phyloP scores from a whole-genome alignment of 2,113 vertebrate species.

The Acrocephalus kingi region DNA sequence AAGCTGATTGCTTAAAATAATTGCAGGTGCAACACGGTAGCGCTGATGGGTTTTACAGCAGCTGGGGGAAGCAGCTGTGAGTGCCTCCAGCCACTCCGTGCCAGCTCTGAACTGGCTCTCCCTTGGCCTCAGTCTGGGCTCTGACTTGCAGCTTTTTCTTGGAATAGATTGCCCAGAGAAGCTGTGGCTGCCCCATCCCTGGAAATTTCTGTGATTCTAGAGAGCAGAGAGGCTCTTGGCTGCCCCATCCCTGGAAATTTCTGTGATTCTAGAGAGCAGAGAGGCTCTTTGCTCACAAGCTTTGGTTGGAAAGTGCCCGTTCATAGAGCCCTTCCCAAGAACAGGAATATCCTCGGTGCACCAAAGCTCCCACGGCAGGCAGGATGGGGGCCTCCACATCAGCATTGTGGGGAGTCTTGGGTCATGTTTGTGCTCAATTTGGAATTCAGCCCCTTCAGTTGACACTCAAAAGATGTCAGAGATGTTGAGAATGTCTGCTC shows the following conservation, averaged over 20 bases:
- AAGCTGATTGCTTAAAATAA: not conserved
- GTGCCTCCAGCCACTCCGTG: not conserved
- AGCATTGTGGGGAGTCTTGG: accelerated
- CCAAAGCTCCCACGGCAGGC: not conserved
- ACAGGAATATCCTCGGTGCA: accelerated
- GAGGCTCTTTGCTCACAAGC: not conserved
- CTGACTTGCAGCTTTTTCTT: not conserved
- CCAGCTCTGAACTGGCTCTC: not conserved
- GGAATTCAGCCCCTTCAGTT: not conserved
- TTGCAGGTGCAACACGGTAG: not conserved
- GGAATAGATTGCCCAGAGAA: not conserved
- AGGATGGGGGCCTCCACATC: accelerated
- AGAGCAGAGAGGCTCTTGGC: no score
- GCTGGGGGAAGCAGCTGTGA: not conserved
- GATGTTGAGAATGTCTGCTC: not conserved
- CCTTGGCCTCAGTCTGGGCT: not conserved
- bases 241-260: not conserved
- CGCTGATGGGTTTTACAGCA: not conserved
- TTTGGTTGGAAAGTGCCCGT: not conserved
- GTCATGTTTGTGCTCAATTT: accelerated
- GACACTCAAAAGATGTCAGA: not conserved
- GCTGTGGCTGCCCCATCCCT: not conserved
- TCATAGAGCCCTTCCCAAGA: not conserved
- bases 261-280: not conserved
- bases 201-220: no score